Evolutionary conservation across 2,888 invertebrate genomes (phyloP), one percentile per base, ranked within the genome.

Genomic region (Villa cingulata): DNA sequence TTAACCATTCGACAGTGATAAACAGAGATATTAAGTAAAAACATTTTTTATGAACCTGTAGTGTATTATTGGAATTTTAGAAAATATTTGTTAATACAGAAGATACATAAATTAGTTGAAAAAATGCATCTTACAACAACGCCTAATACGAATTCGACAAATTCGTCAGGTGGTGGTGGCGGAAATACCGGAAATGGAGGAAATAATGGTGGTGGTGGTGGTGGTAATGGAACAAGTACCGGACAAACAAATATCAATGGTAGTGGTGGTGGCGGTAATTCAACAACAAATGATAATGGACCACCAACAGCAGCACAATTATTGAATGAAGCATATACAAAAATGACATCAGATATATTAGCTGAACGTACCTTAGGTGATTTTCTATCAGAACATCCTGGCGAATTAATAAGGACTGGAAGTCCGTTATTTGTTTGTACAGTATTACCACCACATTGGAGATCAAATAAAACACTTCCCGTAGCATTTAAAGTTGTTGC

Each of bases 401-500:
- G 90, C 32, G 94, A 94, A 70, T 73, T 94, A 59, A 88, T 94
- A 57, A 74, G 91, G 61, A 96, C 96, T 36, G 81, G 88, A 57
- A 89, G 89, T 63, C 96, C 96, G 29, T 87, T 94, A 68, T 84
- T 97, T 61, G 87, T 96, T 54, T 97, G 96, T 71, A 91, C 95
- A 36, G 87, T 88, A 40, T 72, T 97, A 58, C 97, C 97, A 51
- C 82, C 85, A 2, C 97, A 97, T 68, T 97, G 97, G 96, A 77
- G 97, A 55, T 92, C 94, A 46, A 98, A 98, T 72, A 98, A 98
- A 74, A 95, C 96, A 5, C 75, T 98, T 52, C 97, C 97, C 42
- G 84, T 90, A 51, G 92, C 95, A 46, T 98, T 98, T 74, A 94
- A 94, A 71, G 94, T 96, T 60, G 87, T 95, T 48, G 88, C 94